Percentiles rank a stretch among this genome's conserved stretches.
These are phyloP conservation scores for Sebastiscus tertius DNA, from an alignment of 2,797 vertebrate genomes.

Conservation along the genomic window DNA sequence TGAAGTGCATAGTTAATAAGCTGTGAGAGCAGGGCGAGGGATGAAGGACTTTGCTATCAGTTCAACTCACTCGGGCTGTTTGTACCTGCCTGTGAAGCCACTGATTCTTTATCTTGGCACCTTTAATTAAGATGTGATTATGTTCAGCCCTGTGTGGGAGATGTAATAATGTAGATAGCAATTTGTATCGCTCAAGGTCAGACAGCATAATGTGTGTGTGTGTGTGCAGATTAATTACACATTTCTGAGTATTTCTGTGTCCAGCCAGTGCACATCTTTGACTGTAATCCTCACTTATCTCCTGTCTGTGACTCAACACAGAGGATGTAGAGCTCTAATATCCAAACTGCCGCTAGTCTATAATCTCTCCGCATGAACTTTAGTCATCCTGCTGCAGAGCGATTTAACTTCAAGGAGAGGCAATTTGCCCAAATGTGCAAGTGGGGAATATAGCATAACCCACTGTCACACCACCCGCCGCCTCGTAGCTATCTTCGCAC, in stretches of 20 bases:
- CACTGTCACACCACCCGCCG: neutral
- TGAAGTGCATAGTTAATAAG: constrained; percentile 42
- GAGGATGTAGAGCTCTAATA: constrained; percentile 40
- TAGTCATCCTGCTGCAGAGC: constrained; percentile 40
- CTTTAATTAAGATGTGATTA: constrained; percentile 55
- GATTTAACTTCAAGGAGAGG: constrained; percentile 32
- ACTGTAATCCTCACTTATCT: constrained; percentile 60
- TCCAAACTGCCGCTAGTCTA: constrained; percentile 35
- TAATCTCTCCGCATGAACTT: constrained; percentile 52
- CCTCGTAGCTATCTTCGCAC: constrained; percentile 29
- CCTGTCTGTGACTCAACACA: constrained; percentile 39
- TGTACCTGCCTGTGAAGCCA: constrained; percentile 27
- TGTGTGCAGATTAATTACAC: constrained; percentile 20
- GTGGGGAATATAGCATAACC: constrained; percentile 1
- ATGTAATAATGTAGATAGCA: constrained; percentile 25
- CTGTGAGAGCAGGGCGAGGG: constrained; percentile 2
- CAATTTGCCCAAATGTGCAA: constrained; percentile 33
- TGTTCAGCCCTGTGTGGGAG: neutral
- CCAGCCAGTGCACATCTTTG: constrained; percentile 20
- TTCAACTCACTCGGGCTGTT: constrained; percentile 1
- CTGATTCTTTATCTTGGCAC: constrained; percentile 49
- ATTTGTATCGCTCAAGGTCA: constrained; percentile 54
- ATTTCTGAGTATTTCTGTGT: constrained; percentile 26
- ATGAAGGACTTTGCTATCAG: constrained; percentile 36
- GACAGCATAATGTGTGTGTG: constrained; percentile 2